Evolutionary conservation across 2,888 invertebrate genomes (phyloP).

Genomic region (Philonicus albiceps): DNA sequence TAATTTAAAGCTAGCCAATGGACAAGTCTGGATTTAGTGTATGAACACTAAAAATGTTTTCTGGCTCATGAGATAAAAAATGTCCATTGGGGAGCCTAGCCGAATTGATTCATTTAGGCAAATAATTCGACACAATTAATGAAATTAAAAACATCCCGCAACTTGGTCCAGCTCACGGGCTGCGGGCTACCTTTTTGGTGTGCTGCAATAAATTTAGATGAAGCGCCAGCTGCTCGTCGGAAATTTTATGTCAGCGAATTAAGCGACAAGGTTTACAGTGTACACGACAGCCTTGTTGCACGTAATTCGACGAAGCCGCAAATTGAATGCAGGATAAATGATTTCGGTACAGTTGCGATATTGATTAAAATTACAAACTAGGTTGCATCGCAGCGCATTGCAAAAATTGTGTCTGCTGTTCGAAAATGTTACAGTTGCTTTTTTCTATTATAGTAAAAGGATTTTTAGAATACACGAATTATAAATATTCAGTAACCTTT

Average conservation of each 20-base stretch:
- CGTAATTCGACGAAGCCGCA: not conserved
- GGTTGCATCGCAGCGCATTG: not conserved
- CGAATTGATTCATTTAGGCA: not conserved
- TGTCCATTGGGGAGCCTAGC: not conserved
- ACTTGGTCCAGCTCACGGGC: not conserved
- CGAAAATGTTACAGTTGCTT: not conserved
- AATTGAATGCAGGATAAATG: not conserved
- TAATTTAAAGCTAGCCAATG: not conserved
- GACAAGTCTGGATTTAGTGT: not conserved
- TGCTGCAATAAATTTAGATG: not conserved
- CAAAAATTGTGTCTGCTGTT: not conserved
- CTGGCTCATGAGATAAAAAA: not conserved
- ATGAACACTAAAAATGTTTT: not conserved
- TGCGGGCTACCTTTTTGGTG: not conserved
- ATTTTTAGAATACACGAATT: not conserved
- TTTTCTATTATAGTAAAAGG: not conserved
- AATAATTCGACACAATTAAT: not conserved
- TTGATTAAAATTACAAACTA: not conserved
- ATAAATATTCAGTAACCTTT: not conserved
- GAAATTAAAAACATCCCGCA: not conserved
- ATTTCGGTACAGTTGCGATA: not conserved
- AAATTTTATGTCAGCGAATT: not conserved
- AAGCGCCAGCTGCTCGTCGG: not conserved
- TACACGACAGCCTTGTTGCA: not conserved
- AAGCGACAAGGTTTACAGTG: not conserved